Base-by-base conservation (phyloP, 2,113 vertebrate species). In the Boulengeromyrus knoepffleri region DNA sequence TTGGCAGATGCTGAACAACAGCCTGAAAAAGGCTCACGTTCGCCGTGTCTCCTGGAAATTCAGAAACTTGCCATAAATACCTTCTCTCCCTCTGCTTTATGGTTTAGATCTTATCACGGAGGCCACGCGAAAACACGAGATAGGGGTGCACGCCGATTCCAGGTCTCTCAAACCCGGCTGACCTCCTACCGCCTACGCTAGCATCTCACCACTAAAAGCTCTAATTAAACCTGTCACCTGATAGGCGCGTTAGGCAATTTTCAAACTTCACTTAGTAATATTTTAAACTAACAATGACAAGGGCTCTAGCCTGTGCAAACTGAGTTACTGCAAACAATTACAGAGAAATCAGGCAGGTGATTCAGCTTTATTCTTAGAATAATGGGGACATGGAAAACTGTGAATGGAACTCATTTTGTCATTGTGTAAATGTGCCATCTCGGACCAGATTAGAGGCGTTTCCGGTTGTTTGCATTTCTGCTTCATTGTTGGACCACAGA, bases 261-360 rank as follows among this genome's bases (percentile, higher is more conserved):
- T 47, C 47, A 49, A 47, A 50, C n/a, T 27, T 86, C 84, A 49
- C 45, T 47, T 86, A 50, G 24, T 49, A 86, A 86, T n/a, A 86
- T 86, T 86, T 86, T 80, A 86, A 86, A 86, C 21, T 86, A 39
- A 42, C 36, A 80, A 80, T 50, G n/a, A 50, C 84, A 47, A 49
- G 46, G 46, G 46, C 46, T 50, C 17, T 86, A 6, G 45, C 84
- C 47, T n/a, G n/a, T 49, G 24, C n/a, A 86, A 7, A 86, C 84
- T 8, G 46, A 27, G 84, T 47, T 27, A 49, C 83, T 85, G 83
- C 42, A 49, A 85, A 49, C 49, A 24, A 47, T 49, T 80, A 19
- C 36, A 50, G n/a, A 31, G 36, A 86, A 27, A 31, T 27, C 15
- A 19, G 74, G 17, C 45, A 50, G 84, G 84, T 86, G 45, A 47